Conservation (phyloP, 2,797 vertebrate genomes). For the Sus cebifrons region DNA sequence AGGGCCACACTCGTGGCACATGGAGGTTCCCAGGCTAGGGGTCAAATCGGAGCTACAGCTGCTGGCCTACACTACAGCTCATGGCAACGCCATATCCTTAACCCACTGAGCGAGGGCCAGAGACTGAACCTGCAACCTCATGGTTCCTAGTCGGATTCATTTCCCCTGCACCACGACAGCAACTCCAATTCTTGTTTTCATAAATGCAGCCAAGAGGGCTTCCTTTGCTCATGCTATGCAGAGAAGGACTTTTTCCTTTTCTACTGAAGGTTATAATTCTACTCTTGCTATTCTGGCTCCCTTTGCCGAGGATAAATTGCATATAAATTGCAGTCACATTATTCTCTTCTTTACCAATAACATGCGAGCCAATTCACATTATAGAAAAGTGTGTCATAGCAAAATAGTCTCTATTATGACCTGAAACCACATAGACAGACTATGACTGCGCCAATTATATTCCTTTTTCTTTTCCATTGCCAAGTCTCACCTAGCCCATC, state of each 20-base stretch:
- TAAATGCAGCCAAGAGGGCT: background rate
- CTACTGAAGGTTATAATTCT: slow-evolving; percentile 68
- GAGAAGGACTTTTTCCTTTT: slow-evolving; percentile 60
- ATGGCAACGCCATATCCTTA: no score
- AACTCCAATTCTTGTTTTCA: slow-evolving; percentile 44
- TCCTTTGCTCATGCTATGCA: background rate
- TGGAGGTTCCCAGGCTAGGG: no score
- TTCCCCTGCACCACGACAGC: no score
- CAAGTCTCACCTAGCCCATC: slow-evolving; percentile 29
- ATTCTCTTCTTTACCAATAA: slow-evolving; percentile 70
- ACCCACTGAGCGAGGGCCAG: no score
- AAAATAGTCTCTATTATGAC: slow-evolving; percentile 67
- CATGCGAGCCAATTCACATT: slow-evolving; percentile 60
- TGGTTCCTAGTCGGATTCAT: no score
- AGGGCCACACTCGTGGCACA: no score
- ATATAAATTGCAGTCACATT: slow-evolving; percentile 73
- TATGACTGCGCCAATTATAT: slow-evolving; percentile 56
- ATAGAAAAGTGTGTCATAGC: slow-evolving; percentile 40
- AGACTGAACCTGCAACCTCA: no score
- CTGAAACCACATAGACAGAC: slow-evolving; percentile 68
- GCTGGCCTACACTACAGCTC: no score
- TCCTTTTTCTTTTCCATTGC: slow-evolving; percentile 64
- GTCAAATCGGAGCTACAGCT: no score
- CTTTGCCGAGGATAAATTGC: slow-evolving; percentile 66
- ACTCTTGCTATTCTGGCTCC: slow-evolving; percentile 51